Base-by-base conservation (phyloP, 2,888 invertebrate genomes). In the Alloplasta piceator region DNA sequence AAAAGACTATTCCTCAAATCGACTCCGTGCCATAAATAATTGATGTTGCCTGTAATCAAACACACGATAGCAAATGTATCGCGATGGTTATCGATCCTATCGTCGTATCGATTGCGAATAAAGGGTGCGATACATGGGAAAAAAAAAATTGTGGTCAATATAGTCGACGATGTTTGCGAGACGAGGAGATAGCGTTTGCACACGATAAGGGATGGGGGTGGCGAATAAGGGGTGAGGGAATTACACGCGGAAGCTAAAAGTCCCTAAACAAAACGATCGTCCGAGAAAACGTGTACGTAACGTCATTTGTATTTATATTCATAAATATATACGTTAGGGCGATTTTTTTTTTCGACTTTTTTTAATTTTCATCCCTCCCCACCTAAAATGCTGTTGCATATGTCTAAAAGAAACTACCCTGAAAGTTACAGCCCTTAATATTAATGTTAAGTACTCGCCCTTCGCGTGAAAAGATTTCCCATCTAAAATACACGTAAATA, bases 231-330 rank as follows among this genome's bases (percentile, higher is more conserved):
- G 3, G 26, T 26, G 56, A 56, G 46, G 74, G 26, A 26, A 26
- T 26, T 2, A 26, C 26, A 75, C 74, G 60, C 71, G 70, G 71
- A 75, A 78, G 75, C 67, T 46, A 60, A 70, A 67, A 78, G 73
- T 55, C 50, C 36, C n/a, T 7, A 38, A 52, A 55, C 75, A 52
- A 68, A 68, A 68, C 41, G 67, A 68, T 67, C 26, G 52, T 4
- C 60, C 75, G 50, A 48, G 60, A 52, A 50, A 26, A 26, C 26
- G 26, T 26, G 26, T 26, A 26, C 43, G 63, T 43, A 80, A 67
- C 58, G 61, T 78, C 41, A 48, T 26, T 26, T 26, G 26, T 26
- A n/a, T n/a, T n/a, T 26, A 26, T 26, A 26, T 26, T 26, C n/a
- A n/a, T n/a, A n/a, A n/a, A n/a, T n/a, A n/a, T n/a, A n/a, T n/a